These are phyloP conservation scores for Smittia aterrima DNA, from an alignment of 2,888 invertebrate species.

Conservation along the genomic window DNA sequence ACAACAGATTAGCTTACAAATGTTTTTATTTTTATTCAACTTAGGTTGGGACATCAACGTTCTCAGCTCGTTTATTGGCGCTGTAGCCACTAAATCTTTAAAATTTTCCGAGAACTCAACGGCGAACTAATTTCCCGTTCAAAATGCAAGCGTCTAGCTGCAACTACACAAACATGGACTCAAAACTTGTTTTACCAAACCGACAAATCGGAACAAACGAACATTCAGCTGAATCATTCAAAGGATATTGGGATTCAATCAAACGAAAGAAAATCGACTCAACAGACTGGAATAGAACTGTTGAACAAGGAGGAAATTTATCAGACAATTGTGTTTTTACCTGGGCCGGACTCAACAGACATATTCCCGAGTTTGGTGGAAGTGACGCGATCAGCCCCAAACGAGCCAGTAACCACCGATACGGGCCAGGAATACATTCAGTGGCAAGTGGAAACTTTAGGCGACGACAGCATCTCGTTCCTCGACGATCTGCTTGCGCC, in stretches of 20 bases:
- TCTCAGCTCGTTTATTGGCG: conserved; percentile 40
- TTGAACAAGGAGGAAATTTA: conserved; percentile 6
- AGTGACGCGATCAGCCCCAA: conserved; percentile 15
- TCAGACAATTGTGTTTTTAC: conserved; percentile 38
- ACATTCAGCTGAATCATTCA: not conserved
- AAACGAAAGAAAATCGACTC: conserved; percentile 33
- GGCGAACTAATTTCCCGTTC: conserved; percentile 42
- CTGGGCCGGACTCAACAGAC: not conserved
- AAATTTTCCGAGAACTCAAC: conserved; percentile 36
- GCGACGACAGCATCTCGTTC: conserved; percentile 13
- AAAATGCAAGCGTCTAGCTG: conserved; percentile 40
- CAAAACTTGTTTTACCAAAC: not conserved
- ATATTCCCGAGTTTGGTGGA: conserved; percentile 21
- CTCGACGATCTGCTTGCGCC: conserved; percentile 25
- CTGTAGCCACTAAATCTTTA: conserved; percentile 35
- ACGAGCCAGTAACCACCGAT: conserved; percentile 24
- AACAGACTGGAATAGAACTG: conserved; percentile 29
- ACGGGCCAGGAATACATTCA: not conserved
- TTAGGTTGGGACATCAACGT: conserved; percentile 39
- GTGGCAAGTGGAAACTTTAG: not conserved
- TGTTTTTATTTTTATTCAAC: not conserved
- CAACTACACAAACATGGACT: conserved; percentile 17
- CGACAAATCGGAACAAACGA: conserved; percentile 31
- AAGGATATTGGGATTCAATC: conserved; percentile 21
- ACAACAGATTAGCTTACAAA: not conserved